A percentile compares a stretch with the other conserved stretches of the same genome.
phyloP scores from a whole-genome alignment of 1,140 invertebrate genomes.

The Drosophila sulfurigaster region DNA sequence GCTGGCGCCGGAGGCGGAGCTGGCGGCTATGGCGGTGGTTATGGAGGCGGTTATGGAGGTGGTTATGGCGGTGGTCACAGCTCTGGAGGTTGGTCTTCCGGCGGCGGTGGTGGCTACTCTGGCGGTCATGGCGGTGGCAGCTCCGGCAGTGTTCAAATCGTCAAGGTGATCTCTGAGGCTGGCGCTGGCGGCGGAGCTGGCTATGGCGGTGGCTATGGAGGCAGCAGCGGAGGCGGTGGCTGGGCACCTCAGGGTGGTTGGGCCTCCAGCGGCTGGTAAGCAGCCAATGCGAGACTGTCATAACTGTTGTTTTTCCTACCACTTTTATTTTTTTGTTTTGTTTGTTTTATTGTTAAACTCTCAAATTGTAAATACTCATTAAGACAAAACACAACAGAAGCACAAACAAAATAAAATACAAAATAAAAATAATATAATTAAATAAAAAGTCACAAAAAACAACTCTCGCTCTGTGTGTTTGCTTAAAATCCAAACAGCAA shows the following conservation, averaged over 20 bases:
- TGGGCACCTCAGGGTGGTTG: conserved; percentile 68
- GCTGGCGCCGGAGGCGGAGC: conserved; percentile 51
- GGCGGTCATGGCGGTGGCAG: conserved; percentile 44
- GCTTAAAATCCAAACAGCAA: background rate
- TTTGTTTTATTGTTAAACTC: conserved; percentile 13
- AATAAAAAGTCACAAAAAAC: conserved; percentile 16
- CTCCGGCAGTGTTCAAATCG: conserved; percentile 49
- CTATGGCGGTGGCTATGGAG: conserved; percentile 35
- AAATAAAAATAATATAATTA: conserved; percentile 10
- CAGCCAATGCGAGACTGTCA: background rate
- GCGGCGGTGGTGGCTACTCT: conserved; percentile 24
- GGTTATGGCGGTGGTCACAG: conserved; percentile 36
- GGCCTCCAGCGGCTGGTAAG: conserved; percentile 65
- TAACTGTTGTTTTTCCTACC: conserved; percentile 17
- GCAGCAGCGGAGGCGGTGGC: conserved; percentile 36
- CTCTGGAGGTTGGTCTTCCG: conserved; percentile 20
- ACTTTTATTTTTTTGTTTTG: conserved; percentile 1
- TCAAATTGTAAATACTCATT: conserved; percentile 52
- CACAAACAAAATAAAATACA: conserved; percentile 13
- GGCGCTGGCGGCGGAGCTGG: conserved; percentile 35
- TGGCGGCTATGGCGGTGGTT: conserved; percentile 35
- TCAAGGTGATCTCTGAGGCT: conserved; percentile 57
- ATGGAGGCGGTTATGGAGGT: conserved; percentile 31
- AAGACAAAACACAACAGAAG: conserved; percentile 7
- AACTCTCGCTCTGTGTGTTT: background rate